A percentile compares a stretch with the other conserved stretches of the same genome.
Conservation (phyloP, 2,888 invertebrate species). For the Melitaea athalia region DNA sequence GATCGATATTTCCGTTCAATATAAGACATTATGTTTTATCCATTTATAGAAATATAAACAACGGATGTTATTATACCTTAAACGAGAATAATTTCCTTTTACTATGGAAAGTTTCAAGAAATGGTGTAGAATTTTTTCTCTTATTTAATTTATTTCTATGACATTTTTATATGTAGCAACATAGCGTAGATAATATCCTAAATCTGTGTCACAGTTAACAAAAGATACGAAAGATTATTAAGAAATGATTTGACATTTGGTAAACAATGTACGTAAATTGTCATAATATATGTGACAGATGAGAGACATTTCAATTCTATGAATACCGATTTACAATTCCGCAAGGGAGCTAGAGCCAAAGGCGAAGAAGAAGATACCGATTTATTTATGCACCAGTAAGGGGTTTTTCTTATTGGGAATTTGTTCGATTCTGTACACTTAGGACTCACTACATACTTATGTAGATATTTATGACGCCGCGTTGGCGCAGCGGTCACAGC, state of each 20-base stretch:
- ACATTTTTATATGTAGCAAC: too few species aligned
- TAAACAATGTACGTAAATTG: background rate
- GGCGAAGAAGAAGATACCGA: too few species aligned
- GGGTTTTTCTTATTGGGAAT: too few species aligned
- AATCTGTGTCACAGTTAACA: background rate
- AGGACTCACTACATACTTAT: background rate
- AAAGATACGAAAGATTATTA: background rate
- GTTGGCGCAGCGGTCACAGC: too few species aligned
- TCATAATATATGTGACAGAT: background rate
- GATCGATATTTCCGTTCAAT: background rate
- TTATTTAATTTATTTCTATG: too few species aligned
- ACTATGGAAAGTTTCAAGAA: conserved; percentile 1
- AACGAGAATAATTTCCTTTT: background rate
- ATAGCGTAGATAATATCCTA: background rate
- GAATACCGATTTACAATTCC: background rate
- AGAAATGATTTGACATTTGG: background rate
- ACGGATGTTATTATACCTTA: background rate
- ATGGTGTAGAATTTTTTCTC: too few species aligned
- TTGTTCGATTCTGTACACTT: background rate
- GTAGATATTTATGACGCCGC: too few species aligned
- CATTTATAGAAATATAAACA: conserved; percentile 1
- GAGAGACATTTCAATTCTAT: background rate
- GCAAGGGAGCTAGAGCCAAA: too few species aligned
- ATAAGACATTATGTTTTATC: background rate
- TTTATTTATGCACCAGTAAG: background rate